Base-by-base conservation (phyloP, 2,797 vertebrate genomes). In the Gastrophryne carolinensis region DNA sequence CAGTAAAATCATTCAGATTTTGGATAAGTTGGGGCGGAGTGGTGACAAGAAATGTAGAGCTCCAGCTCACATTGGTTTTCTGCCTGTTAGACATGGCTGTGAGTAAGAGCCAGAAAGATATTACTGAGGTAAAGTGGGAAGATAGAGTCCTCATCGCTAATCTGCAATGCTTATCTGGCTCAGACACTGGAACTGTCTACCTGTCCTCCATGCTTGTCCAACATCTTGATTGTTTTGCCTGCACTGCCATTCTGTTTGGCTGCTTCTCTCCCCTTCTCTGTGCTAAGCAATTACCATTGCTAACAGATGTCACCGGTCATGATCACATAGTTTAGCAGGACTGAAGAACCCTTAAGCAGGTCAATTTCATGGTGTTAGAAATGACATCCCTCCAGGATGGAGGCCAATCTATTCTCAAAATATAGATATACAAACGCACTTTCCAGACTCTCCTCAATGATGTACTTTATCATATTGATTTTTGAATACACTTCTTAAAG, bases 291-390 rank as follows among this genome's bases (percentile, higher is more conserved):
- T 94, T 94, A 92, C 87, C 86, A 81, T 78, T 85, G 89, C 85
- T 90, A 87, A 87, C 91, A 87, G 90, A 92, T 92, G 93, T 92
- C 92, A 91, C 85, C 80, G 87, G 86, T 91, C 89, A 89, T 88
- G 91, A 93, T 94, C 92, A 92, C 94, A 93, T 93, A 88, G 86
- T 92, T 92, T 91, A 88, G 89, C 84, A 83, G 86, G 88, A 87
- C 89, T 88, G 88, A 90, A 88, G 89, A 84, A 83, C 85, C 89
- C 91, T 78, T 92, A 88, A 90, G 88, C 89, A 91, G 92, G 93
- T 91, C 92, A 93, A 94, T 94, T 93, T 93, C 86, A 84, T 91
- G 91, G 86, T 84, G 90, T 94, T 94, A 92, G 93, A 93, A 90
- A 94, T 89, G 92, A 89, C 92, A 84, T 85, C 86, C 87, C 87